These are phyloP conservation scores for Psammodynastes pulverulentus DNA, from an alignment of 2,113 vertebrate genomes.

Conservation along the genomic window DNA sequence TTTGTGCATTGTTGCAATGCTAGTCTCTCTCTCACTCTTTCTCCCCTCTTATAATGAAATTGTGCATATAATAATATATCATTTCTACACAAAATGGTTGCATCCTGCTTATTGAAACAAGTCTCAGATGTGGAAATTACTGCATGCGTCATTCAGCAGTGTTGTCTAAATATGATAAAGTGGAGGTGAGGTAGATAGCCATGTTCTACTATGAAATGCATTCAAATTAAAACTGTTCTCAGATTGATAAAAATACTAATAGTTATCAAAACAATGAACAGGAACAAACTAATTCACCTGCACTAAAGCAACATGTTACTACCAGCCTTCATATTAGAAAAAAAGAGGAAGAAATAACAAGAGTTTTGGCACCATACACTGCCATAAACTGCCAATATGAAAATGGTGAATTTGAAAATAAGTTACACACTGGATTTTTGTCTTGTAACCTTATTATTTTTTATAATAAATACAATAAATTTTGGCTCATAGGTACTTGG, in stretches of 20 bases:
- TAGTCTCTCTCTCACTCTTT: neutral
- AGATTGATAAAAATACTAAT: neutral
- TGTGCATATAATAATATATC: neutral
- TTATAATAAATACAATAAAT: neutral
- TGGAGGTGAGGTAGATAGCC: neutral
- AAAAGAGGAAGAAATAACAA: neutral
- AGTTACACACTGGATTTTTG: neutral
- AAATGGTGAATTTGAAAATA: neutral
- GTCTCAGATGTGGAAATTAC: neutral
- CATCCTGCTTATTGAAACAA: neutral
- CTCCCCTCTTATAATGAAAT: neutral
- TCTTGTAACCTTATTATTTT: neutral
- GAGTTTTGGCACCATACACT: neutral
- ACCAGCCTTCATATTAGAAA: neutral
- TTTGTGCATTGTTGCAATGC: neutral
- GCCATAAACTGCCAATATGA: neutral
- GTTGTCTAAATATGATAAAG: neutral
- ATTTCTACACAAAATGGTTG: neutral
- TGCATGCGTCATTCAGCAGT: neutral
- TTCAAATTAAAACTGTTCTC: neutral
- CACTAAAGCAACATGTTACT: neutral
- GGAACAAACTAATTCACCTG: neutral
- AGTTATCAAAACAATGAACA: neutral
- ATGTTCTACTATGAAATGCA: neutral
- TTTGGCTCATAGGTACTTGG: neutral